These are phyloP conservation scores for Nomada goodeniana DNA, from an alignment of 2,888 invertebrate genomes.

Conservation along the genomic window DNA sequence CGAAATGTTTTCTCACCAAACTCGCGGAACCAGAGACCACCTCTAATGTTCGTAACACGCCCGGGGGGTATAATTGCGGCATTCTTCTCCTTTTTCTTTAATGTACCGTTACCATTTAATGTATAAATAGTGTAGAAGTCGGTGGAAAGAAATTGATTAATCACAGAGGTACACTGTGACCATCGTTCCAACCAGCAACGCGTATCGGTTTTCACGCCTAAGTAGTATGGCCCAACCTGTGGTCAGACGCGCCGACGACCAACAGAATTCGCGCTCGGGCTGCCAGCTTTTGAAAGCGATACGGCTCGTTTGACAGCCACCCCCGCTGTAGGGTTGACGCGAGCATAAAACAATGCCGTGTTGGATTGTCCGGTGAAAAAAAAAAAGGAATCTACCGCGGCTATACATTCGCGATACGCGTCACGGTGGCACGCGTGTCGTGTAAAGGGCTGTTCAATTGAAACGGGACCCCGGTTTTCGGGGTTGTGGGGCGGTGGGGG, in stretches of 20 bases:
- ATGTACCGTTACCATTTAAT: too few species aligned
- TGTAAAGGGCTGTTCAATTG: constrained; percentile 43
- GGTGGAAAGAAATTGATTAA: too few species aligned
- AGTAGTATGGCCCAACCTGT: constrained; percentile 29
- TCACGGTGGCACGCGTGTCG: constrained; percentile 28
- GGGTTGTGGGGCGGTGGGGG: neutral
- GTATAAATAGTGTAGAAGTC: too few species aligned
- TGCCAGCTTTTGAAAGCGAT: constrained; percentile 39
- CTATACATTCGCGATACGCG: constrained; percentile 11
- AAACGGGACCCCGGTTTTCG: constrained; percentile 30
- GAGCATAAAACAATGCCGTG: constrained; percentile 60
- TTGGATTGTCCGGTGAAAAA: constrained; percentile 38
- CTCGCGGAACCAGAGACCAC: too few species aligned
- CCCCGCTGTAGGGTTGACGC: constrained; percentile 9
- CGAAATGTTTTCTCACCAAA: too few species aligned
- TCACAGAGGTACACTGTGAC: too few species aligned
- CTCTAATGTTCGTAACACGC: too few species aligned
- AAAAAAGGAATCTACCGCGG: neutral
- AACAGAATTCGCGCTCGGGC: constrained; percentile 33
- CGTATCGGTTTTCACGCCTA: constrained; percentile 15
- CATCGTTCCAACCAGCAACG: too few species aligned
- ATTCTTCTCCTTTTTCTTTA: too few species aligned
- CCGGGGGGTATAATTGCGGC: too few species aligned
- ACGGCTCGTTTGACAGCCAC: constrained; percentile 33
- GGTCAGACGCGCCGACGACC: constrained; percentile 20